These are phyloP conservation scores for Heteropelma amictum DNA, from an alignment of 2,888 invertebrate genomes.

Conservation along the genomic window DNA sequence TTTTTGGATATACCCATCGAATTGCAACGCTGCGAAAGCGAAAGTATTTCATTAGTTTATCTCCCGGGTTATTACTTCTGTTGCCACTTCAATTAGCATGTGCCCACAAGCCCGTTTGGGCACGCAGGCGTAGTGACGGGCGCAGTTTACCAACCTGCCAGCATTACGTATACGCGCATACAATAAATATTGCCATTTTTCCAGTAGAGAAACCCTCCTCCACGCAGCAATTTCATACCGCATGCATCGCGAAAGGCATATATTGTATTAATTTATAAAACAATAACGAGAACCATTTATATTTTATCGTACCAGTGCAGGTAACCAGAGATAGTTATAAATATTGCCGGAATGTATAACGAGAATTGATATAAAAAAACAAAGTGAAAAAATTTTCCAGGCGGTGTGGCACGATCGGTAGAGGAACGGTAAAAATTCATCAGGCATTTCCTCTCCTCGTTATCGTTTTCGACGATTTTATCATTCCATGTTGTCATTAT, in stretches of 20 bases:
- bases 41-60: too few species aligned
- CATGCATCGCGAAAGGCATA: slow-evolving; percentile 44
- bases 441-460: slow-evolving; percentile 12
- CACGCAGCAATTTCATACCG: slow-evolving; percentile 35
- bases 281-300: slow-evolving; percentile 54
- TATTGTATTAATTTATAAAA: slow-evolving; percentile 54
- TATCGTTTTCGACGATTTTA: slow-evolving; percentile 47
- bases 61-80: slow-evolving; percentile 49
- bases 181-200: slow-evolving; percentile 23
- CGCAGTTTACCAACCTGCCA: slow-evolving; percentile 39
- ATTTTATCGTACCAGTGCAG: slow-evolving; percentile 48
- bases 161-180: not conserved
- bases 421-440: slow-evolving; percentile 48
- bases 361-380: slow-evolving; percentile 20
- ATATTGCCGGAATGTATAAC: slow-evolving; percentile 40
- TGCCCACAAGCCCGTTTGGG: slow-evolving; percentile 28
- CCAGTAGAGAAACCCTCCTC: slow-evolving; percentile 17
- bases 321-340: slow-evolving; percentile 48
- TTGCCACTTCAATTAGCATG: slow-evolving; percentile 53
- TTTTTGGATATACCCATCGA: too few species aligned
- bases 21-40: too few species aligned
- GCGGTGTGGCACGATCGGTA: slow-evolving; percentile 47
- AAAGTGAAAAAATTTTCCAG: slow-evolving; percentile 31
- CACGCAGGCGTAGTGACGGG: not conserved
- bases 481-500: slow-evolving; percentile 29